Base-by-base conservation (phyloP, 1,140 invertebrate species). In the Dufourea novaeangliae region DNA sequence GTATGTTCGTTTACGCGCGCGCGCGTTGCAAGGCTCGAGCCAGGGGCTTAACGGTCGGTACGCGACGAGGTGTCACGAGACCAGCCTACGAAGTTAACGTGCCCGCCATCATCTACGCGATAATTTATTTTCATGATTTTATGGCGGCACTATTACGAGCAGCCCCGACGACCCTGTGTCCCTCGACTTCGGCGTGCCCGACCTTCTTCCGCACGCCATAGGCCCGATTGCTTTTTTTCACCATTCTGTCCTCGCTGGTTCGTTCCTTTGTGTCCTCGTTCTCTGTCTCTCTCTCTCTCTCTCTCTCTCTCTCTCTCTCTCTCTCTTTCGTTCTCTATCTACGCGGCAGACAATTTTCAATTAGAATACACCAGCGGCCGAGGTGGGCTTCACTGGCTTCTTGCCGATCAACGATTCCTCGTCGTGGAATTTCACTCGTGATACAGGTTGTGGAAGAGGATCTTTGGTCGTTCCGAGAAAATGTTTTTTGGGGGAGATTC, bases 121-220 rank as follows among this genome's bases (percentile, higher is more conserved):
- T 89, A 88, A 88, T 89, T 88, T 86, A 88, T 87, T 88, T 87
- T 88, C 83, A 88, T 87, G 83, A 88, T 85, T 89, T 89, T 89
- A 89, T 54, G 86, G 81, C 61, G 12, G 29, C 0, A 32, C 63
- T 52, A 69, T 80, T 77, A 70, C 70, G 74, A 80, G 57, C 71
- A 41, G 44, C n/a, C n/a, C n/a, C n/a, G n/a, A n/a, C 22, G 64
- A 59, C 61, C 52, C 62, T 68, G 62, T 68, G 62, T 79, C 63
- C 50, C 63, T 79, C 44, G 34, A 14, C 32, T 70, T 46, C 29
- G 37, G 11, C 50, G 54, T 29, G 29, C 50, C n/a, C 62, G 76
- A 72, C 68, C 68, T 71, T 72, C 76, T 27, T 62, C 41, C 22
- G 3, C 39, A 22, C 34, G 44, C 37, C 34, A 22, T n/a, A n/a